Evolutionary conservation across 2,888 invertebrate genomes (phyloP).

Genomic region (Thecocarcelia acutangulata): DNA sequence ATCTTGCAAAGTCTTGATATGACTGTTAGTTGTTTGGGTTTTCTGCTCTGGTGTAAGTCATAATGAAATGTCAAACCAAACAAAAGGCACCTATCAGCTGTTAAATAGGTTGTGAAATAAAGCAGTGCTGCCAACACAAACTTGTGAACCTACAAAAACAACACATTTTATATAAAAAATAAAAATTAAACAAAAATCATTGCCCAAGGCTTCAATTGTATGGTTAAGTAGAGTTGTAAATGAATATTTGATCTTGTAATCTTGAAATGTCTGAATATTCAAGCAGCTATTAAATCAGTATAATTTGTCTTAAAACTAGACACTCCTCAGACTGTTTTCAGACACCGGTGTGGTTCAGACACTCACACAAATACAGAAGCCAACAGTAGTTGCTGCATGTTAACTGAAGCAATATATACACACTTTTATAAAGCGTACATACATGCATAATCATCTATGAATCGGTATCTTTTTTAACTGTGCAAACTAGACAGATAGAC

Average conservation of each 20-base stretch:
- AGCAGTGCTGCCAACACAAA: no score
- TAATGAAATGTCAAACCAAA: no score
- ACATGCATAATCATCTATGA: not conserved
- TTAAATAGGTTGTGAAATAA: no score
- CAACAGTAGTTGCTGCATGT: constrained; percentile 33
- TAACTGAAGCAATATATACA: constrained; percentile 2
- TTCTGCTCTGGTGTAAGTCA: no score
- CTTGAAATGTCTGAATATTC: constrained; percentile 54
- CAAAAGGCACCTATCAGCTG: no score
- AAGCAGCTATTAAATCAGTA: constrained; percentile 62
- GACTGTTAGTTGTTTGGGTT: no score
- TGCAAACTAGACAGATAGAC: constrained; percentile 42
- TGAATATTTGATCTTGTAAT: constrained; percentile 61
- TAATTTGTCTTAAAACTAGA: constrained; percentile 68
- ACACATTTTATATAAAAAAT: no score
- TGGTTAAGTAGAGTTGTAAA: constrained; percentile 53
- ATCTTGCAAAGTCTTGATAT: no score
- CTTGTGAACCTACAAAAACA: no score
- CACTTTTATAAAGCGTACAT: no score
- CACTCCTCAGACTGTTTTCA: constrained; percentile 65
- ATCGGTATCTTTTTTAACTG: constrained; percentile 7
- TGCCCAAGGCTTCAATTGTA: constrained; percentile 55
- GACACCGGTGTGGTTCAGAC: constrained; percentile 47
- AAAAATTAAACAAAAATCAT: constrained; percentile 10
- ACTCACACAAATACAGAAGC: constrained; percentile 37